Percentiles rank a stretch among this genome's conserved stretches.
These are phyloP conservation scores for Eidolon dupreanum DNA, from an alignment of 2,797 vertebrate species.

Conservation along the genomic window DNA sequence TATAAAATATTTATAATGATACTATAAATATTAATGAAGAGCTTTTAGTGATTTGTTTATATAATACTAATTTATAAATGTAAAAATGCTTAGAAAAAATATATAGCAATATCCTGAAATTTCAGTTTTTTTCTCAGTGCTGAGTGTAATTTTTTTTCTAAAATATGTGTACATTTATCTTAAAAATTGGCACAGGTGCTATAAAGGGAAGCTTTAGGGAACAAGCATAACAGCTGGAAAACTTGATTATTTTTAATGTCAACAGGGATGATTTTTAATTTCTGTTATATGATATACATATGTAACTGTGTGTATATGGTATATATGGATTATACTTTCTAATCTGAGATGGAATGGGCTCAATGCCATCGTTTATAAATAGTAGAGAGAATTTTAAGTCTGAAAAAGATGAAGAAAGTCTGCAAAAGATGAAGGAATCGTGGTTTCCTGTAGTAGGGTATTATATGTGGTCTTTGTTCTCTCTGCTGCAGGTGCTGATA, in stretches of 20 bases:
- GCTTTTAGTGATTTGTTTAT: conserved; percentile 43
- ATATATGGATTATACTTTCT: neutral
- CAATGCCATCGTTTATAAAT: neutral
- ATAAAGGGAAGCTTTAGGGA: neutral
- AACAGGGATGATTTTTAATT: neutral
- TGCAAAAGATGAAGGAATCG: neutral
- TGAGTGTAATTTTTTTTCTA: neutral
- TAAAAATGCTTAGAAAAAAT: conserved; percentile 38
- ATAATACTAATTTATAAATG: neutral
- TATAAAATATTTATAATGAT: conserved; percentile 58
- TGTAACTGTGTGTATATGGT: neutral
- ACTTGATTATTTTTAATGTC: conserved; percentile 19
- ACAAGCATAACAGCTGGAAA: neutral
- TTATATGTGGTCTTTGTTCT: conserved; percentile 61
- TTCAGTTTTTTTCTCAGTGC: conserved; percentile 16
- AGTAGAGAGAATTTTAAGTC: neutral
- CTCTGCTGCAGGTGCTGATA: conserved; percentile 91
- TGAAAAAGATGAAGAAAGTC: neutral
- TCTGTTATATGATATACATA: neutral
- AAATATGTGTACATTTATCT: neutral
- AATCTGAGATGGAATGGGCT: neutral
- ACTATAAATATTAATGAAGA: conserved; percentile 60
- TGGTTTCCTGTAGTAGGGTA: neutral
- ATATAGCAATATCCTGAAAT: neutral
- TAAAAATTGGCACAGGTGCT: conserved; percentile 27